A percentile compares a stretch with the other conserved stretches of the same genome.
Evolutionary conservation across 2,888 invertebrate genomes (phyloP).

Genomic region (Dermolepida albohirtum): DNA sequence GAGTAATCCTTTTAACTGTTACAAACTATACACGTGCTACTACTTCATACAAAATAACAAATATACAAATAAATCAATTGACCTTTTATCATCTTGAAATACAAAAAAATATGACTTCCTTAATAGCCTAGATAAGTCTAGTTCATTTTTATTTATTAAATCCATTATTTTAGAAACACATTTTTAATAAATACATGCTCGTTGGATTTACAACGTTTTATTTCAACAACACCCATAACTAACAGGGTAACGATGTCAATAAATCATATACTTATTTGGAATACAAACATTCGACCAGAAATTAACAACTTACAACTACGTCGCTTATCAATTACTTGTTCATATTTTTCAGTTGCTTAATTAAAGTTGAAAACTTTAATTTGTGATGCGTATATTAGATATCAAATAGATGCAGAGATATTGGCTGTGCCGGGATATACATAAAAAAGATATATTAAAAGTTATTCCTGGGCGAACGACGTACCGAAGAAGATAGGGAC

Average conservation of each 20-base stretch:
- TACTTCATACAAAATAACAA: no score
- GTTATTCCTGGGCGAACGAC: slow-evolving; percentile 15
- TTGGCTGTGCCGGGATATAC: slow-evolving; percentile 1
- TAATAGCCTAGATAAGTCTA: slow-evolving; percentile 11
- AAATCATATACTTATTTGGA: background rate
- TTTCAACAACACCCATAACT: slow-evolving; percentile 14
- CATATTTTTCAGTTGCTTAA: slow-evolving; percentile 8
- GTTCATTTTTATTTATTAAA: background rate
- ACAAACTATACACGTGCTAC: no score
- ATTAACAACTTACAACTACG: slow-evolving; percentile 13
- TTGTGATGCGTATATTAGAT: slow-evolving; percentile 31
- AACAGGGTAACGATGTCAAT: background rate
- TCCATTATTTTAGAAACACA: slow-evolving; percentile 4
- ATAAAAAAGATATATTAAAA: slow-evolving; percentile 39
- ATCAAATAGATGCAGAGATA: slow-evolving; percentile 8
- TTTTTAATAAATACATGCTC: background rate
- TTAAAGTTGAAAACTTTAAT: slow-evolving; percentile 32
- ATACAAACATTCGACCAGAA: background rate
- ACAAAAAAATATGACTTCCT: slow-evolving; percentile 14
- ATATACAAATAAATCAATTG: background rate
- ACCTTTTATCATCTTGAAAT: slow-evolving; percentile 5
- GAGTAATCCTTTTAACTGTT: no score
- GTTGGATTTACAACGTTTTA: background rate
- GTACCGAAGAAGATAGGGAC: slow-evolving; percentile 16
- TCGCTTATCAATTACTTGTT: slow-evolving; percentile 21